Conservation (phyloP, 2,113 vertebrate species). For the Brachypteracias leptosomus region DNA sequence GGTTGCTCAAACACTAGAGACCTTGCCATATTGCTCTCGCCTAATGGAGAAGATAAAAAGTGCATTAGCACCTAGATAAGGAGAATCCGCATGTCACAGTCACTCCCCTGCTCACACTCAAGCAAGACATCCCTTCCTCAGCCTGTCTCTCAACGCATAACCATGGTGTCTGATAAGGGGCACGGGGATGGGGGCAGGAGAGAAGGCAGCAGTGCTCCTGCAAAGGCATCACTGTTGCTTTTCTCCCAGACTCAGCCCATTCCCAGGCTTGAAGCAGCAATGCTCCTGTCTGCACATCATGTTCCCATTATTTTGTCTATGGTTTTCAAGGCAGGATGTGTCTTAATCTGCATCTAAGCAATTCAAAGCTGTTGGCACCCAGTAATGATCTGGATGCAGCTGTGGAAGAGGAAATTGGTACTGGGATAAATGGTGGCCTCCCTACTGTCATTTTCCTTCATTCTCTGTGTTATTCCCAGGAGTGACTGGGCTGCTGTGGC, state of each 20-base stretch:
- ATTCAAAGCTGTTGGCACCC: background rate
- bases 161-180: background rate
- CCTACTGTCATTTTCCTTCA: background rate
- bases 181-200: background rate
- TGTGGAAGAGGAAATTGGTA: background rate
- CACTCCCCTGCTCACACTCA: background rate
- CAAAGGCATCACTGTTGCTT: background rate
- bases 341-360: background rate
- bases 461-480: background rate
- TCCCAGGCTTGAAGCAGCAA: background rate
- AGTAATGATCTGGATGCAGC: background rate
- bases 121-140: background rate
- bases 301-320: background rate
- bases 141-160: background rate
- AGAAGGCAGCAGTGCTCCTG: background rate
- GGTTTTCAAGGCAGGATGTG: background rate
- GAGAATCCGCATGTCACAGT: background rate
- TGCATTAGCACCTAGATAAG: constrained; percentile 34
- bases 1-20: background rate
- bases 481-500: background rate
- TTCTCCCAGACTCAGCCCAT: background rate
- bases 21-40: background rate
- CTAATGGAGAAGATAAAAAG: constrained; percentile 18
- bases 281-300: background rate
- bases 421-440: background rate